Conservation (phyloP, 2,888 invertebrate species). For the Anthophora plumipes region DNA sequence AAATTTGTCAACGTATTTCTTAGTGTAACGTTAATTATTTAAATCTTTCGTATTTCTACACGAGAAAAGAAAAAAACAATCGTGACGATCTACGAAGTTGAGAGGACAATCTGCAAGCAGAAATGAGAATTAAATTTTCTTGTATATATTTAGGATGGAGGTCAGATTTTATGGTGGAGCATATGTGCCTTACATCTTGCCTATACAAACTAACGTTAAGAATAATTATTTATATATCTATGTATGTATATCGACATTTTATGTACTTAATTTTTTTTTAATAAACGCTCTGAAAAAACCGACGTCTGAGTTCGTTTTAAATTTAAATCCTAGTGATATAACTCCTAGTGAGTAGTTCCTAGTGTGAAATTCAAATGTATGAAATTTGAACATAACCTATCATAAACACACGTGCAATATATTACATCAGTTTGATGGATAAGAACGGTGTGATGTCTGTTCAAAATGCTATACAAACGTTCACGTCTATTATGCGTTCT, state of each 20-base stretch:
- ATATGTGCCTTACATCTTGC: constrained; percentile 82
- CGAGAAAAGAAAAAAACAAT: constrained; percentile 14
- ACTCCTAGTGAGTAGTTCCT: neutral
- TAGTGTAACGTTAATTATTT: constrained; percentile 61
- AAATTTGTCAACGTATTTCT: constrained; percentile 33
- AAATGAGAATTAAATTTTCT: constrained; percentile 49
- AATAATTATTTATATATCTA: constrained; percentile 79
- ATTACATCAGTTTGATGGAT: constrained; percentile 36
- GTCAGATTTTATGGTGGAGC: constrained; percentile 68
- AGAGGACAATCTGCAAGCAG: constrained; percentile 31
- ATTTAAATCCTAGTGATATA: constrained; percentile 9
- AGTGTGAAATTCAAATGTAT: neutral
- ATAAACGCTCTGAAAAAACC: constrained; percentile 55
- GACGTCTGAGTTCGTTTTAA: neutral
- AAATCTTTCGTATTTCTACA: constrained; percentile 36
- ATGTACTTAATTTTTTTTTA: constrained; percentile 73
- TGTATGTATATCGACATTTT: constrained; percentile 65
- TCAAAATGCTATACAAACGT: constrained; percentile 65
- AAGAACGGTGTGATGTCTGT: constrained; percentile 47
- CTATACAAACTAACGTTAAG: constrained; percentile 75
- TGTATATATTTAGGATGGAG: constrained; percentile 80
- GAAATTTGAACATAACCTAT: neutral
- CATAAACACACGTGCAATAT: neutral
- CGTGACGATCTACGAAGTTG: constrained; percentile 8
- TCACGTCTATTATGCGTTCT: constrained; percentile 62